Evolutionary conservation across 2,113 vertebrate species (phyloP).

Genomic region (Tricholaema leucomelas): DNA sequence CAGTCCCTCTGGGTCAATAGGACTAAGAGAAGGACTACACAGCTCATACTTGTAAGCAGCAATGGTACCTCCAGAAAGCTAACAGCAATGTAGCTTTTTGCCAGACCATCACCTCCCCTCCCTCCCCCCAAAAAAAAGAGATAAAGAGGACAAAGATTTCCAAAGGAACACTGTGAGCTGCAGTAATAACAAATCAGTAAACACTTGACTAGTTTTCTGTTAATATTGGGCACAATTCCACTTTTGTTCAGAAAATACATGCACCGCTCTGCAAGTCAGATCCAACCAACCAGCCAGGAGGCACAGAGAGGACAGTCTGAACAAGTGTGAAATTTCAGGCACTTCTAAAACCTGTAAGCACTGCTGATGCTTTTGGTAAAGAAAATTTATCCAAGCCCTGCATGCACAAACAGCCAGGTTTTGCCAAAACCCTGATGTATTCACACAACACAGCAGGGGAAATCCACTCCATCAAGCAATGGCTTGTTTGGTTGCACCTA

Average conservation of each 20-base stretch:
- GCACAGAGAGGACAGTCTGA: background rate
- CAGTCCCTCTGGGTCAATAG: background rate
- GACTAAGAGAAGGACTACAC: background rate
- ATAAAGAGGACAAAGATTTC: background rate
- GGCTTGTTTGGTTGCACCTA: background rate
- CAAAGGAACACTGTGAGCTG: background rate
- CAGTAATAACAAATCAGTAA: background rate
- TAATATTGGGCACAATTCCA: background rate
- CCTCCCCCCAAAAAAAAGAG: background rate
- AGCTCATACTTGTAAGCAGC: background rate
- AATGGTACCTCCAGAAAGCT: background rate
- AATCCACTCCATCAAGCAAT: slow-evolving; percentile 4
- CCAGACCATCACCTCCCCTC: no score
- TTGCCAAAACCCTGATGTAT: background rate
- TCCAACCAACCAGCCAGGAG: background rate
- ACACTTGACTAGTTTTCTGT: background rate
- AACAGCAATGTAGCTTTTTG: background rate
- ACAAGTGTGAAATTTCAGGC: background rate
- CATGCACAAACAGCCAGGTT: background rate
- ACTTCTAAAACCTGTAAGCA: background rate
- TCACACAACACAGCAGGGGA: background rate
- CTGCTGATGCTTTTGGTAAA: background rate
- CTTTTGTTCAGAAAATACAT: background rate
- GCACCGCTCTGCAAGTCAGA: background rate
- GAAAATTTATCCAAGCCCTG: background rate